Evolutionary conservation across 2,797 vertebrate genomes (phyloP), one percentile per base, ranked within the genome.

Genomic region (Labeo calbasu): DNA sequence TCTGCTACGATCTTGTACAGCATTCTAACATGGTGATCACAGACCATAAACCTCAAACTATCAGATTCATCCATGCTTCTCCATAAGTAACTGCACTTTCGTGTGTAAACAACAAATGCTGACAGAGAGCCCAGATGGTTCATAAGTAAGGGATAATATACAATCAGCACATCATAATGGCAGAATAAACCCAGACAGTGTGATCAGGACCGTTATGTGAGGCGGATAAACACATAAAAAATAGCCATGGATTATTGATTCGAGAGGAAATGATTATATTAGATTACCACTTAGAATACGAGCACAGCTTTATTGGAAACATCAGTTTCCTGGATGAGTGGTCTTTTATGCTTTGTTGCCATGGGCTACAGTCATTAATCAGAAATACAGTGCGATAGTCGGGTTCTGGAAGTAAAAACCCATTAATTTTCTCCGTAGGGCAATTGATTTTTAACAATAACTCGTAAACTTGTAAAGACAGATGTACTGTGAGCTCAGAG

Each of bases 271-370:
- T 65, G 1, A 19, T 65, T 65, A 17, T 32, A 65, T 32, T 65
- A 32, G 63, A 32, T 32, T 51, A 72, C 13, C 28, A 53, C 48
- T 53, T 32, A 12, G 50, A 32, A 53, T 55, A 76, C 7, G 55
- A 57, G 51, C 72, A 36, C 51, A n/a, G 32, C 73, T 57, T 76
- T 76, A 57, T 57, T 76, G 51, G 28, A 76, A 76, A 15, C 73
- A 40, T 76, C 19, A 40, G 19, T 55, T 55, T 57, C 72, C 72
- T 23, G 32, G 12, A 40, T n/a, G 32, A 65, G 40, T 25, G 59
- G 40, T 65, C 40, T 50, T 65, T 78, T 78, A 78, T 28, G 46
- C 59, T 65, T 65, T 78, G 43, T 65, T 78, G 43, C 77, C 17
- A 32, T 8, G 15, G 17, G 57, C 43, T 19, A 78, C 77, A 65